phyloP scores from a whole-genome alignment of 2,797 vertebrate species.

The Phoeniculus purpureus region DNA sequence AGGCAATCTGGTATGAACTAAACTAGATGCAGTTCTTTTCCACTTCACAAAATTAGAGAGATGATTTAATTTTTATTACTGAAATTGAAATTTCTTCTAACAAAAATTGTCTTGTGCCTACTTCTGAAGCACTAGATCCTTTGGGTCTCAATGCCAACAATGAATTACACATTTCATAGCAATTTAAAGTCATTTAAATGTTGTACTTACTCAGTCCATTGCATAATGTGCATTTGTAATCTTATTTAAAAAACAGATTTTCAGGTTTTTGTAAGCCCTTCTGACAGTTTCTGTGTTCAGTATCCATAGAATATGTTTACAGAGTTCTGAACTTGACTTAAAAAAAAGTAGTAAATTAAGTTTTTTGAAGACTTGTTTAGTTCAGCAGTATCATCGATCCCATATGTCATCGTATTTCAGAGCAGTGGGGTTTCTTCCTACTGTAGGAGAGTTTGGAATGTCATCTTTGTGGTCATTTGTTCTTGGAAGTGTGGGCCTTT shows the following conservation, averaged over 20 bases:
- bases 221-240: not conserved
- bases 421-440: accelerated
- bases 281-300: not conserved
- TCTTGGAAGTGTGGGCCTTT: not conserved
- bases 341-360: not conserved
- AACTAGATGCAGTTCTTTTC: not conserved
- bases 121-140: not conserved
- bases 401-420: not conserved
- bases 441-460: not conserved
- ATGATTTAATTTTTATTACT: not conserved
- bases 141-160: not conserved
- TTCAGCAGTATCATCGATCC: not conserved
- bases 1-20: not conserved
- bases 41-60: not conserved
- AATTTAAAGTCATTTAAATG: not conserved
- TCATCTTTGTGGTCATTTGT: not conserved
- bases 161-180: not conserved
- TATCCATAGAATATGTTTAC: not conserved
- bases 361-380: not conserved
- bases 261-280: not conserved
- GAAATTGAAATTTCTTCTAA: not conserved
- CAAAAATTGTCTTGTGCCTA: not conserved
- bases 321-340: not conserved
- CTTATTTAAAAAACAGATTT: not conserved
- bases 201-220: not conserved